These are phyloP conservation scores for Gephyroberyx darwinii DNA, from an alignment of 2,797 vertebrate species.

Conservation along the genomic window DNA sequence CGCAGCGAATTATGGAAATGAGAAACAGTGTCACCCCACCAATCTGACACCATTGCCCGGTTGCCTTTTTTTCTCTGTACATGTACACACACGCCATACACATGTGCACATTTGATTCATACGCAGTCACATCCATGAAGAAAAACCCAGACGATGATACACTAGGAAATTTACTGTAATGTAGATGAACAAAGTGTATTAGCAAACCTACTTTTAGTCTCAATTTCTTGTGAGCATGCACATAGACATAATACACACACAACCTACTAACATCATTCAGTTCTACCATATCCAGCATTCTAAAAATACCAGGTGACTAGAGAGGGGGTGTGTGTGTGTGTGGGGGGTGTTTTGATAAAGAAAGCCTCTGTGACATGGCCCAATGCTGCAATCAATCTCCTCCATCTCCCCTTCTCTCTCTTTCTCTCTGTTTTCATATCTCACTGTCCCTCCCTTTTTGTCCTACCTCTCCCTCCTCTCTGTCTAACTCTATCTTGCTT, in stretches of 20 bases:
- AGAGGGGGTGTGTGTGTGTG: no score
- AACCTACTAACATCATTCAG: slow-evolving; percentile 29
- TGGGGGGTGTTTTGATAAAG: slow-evolving; percentile 58
- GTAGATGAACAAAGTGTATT: background rate
- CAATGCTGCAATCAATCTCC: slow-evolving; percentile 65
- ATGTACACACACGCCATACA: slow-evolving; percentile 11
- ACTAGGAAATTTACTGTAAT: background rate
- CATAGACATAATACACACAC: background rate
- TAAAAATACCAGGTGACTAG: slow-evolving; percentile 72
- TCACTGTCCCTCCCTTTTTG: slow-evolving; percentile 68
- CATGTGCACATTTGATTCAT: background rate
- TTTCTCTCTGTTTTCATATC: slow-evolving; percentile 75
- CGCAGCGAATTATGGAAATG: slow-evolving; percentile 96
- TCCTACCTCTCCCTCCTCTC: slow-evolving; percentile 71
- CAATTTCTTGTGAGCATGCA: background rate
- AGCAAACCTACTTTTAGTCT: background rate
- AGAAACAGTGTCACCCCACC: slow-evolving; percentile 93
- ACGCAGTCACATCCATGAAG: background rate
- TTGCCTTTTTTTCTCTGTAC: slow-evolving; percentile 73
- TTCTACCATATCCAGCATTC: slow-evolving; percentile 51
- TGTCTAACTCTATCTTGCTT: slow-evolving; percentile 79
- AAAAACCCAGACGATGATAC: slow-evolving; percentile 23
- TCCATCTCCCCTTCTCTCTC: slow-evolving; percentile 55
- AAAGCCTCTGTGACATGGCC: slow-evolving; percentile 59
- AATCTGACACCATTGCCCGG: slow-evolving; percentile 88